Evolutionary conservation across 2,888 invertebrate species (phyloP).

Genomic region (Agonopterix alstromeriana): DNA sequence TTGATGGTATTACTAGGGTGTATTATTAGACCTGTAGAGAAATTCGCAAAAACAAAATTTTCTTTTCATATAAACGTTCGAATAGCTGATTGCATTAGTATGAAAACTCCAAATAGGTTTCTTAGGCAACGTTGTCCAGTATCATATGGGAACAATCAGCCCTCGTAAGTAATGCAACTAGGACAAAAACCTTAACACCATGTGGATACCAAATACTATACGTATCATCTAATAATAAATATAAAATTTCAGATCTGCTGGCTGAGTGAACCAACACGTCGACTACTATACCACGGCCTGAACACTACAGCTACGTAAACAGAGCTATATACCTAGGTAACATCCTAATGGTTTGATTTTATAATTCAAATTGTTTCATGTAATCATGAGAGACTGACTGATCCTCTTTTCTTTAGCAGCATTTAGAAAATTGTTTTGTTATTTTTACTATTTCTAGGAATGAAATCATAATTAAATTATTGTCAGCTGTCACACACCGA

Average conservation of each 20-base stretch:
- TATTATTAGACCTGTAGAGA: no score
- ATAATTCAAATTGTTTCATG: slow-evolving; percentile 51
- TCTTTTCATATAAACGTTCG: no score
- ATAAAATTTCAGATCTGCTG: slow-evolving; percentile 51
- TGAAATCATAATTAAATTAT: slow-evolving; percentile 28
- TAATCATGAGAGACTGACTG: slow-evolving; percentile 71
- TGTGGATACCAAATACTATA: no score
- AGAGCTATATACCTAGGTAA: slow-evolving; percentile 40
- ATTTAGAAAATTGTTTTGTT: slow-evolving; percentile 66
- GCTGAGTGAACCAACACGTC: slow-evolving; percentile 36
- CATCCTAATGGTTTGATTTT: slow-evolving; percentile 55
- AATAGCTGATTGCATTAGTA: no score
- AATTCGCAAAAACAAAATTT: no score
- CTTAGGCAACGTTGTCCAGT: no score
- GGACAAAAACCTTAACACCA: no score
- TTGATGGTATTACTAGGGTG: no score
- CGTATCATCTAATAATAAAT: not conserved
- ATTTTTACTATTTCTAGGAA: slow-evolving; percentile 43
- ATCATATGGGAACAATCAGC: no score
- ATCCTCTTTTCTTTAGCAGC: slow-evolving; percentile 65
- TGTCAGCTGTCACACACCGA: slow-evolving; percentile 32
- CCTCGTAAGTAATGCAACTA: no score
- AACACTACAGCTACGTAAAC: slow-evolving; percentile 23
- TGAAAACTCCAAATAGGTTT: no score
- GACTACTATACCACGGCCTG: slow-evolving; percentile 22